These are phyloP conservation scores for Acanthosepion esculentum DNA, from an alignment of 2,888 invertebrate genomes.

Conservation along the genomic window DNA sequence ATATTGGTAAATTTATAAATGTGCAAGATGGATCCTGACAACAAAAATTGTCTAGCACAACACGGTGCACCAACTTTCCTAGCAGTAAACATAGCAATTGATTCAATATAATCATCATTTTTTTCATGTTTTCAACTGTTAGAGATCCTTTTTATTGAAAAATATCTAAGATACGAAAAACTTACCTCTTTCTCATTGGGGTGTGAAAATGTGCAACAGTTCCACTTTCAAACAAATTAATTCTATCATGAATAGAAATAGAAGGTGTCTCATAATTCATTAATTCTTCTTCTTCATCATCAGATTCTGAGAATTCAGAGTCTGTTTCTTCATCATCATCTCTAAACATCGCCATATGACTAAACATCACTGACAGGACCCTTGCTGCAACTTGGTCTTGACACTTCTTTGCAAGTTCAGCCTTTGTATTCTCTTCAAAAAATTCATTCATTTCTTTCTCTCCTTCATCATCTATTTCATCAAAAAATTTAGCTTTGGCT, in stretches of 20 bases:
- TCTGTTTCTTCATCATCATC: neutral
- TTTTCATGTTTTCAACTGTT: too few relatives aligned
- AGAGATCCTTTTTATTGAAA: too few relatives aligned
- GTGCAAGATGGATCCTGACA: too few relatives aligned
- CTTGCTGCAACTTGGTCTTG: neutral
- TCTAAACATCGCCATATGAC: constrained; percentile 35
- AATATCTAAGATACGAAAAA: neutral
- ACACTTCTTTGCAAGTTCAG: constrained; percentile 41
- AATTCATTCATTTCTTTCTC: constrained; percentile 15
- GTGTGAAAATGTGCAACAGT: neutral
- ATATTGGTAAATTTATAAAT: too few relatives aligned
- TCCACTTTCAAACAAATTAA: constrained; percentile 43
- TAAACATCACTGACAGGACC: constrained; percentile 10
- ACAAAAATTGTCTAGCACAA: too few relatives aligned
- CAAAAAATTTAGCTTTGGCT: constrained; percentile 25
- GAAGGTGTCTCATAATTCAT: neutral
- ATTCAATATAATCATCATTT: too few relatives aligned
- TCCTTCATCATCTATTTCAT: constrained; percentile 44
- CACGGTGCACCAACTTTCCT: too few relatives aligned
- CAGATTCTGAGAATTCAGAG: neutral
- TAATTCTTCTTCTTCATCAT: neutral
- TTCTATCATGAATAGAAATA: neutral
- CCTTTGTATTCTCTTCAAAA: constrained; percentile 37
- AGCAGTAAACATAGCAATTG: too few relatives aligned
- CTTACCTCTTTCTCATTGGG: neutral